A percentile compares a stretch with the other conserved stretches of the same genome.
phyloP scores from a whole-genome alignment of 2,888 invertebrate species.

The Leucania comma region DNA sequence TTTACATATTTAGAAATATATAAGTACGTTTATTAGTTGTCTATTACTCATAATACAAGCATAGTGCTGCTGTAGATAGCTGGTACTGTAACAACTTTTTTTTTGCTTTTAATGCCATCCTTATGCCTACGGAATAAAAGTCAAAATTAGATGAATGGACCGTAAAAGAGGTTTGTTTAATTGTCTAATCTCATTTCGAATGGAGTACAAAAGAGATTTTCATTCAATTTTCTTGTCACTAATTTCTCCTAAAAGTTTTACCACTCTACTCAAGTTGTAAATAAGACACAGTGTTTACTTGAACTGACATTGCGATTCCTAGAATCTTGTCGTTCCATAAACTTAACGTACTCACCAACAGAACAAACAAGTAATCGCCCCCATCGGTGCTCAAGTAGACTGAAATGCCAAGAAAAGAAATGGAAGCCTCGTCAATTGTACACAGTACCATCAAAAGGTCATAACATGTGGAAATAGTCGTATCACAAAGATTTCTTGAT shows the following conservation, averaged over 20 bases:
- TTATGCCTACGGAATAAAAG: too few species aligned
- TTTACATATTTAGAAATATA: too few species aligned
- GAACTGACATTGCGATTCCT: not conserved
- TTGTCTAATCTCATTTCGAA: too few species aligned
- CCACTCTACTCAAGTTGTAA: not conserved
- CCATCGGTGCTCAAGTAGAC: slow-evolving; percentile 16
- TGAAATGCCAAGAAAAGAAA: slow-evolving; percentile 32
- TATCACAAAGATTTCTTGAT: slow-evolving; percentile 58
- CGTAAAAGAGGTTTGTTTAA: too few species aligned
- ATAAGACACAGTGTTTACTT: not conserved
- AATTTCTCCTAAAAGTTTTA: not conserved
- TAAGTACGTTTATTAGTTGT: too few species aligned
- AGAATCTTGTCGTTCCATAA: not conserved
- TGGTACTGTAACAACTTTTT: too few species aligned
- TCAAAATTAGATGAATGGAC: too few species aligned
- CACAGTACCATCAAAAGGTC: slow-evolving; percentile 40
- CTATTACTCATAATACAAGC: too few species aligned
- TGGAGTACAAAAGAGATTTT: not conserved
- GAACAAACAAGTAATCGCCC: slow-evolving; percentile 31
- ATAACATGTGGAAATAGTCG: slow-evolving; percentile 64
- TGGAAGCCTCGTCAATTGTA: slow-evolving; percentile 29
- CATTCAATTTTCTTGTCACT: not conserved
- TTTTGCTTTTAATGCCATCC: too few species aligned
- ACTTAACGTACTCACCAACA: slow-evolving; percentile 1
- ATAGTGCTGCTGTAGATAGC: too few species aligned